These are phyloP conservation scores for Norana najaformis DNA, from an alignment of 2,888 invertebrate genomes.

Conservation along the genomic window DNA sequence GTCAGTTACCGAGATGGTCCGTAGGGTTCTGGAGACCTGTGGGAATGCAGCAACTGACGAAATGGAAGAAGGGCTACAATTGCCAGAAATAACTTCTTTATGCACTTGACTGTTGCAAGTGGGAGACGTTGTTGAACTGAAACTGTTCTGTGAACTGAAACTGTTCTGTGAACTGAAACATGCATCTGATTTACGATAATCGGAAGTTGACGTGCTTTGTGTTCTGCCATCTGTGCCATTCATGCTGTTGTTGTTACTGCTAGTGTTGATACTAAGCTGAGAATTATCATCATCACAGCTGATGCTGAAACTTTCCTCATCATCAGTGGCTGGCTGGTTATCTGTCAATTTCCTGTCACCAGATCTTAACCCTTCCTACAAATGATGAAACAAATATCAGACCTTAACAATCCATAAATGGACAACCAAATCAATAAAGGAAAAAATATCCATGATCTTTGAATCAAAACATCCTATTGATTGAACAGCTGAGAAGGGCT, in stretches of 20 bases:
- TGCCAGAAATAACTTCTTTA: neutral
- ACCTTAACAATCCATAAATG: neutral
- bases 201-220: neutral
- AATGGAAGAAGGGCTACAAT: neutral
- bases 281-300: conserved; percentile 10
- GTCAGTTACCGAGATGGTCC: neutral
- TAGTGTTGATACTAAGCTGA: neutral
- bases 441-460: neutral
- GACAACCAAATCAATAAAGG: neutral
- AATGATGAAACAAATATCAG: neutral
- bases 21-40: conserved; percentile 2
- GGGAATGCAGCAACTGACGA: neutral
- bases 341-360: neutral
- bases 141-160: neutral
- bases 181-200: neutral
- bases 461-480: neutral
- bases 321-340: conserved; percentile 3
- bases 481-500: neutral
- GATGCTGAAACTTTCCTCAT: conserved; percentile 20
- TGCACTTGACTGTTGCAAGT: neutral
- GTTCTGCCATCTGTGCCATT: neutral
- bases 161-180: neutral
- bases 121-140: conserved; percentile 7
- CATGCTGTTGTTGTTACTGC: neutral
- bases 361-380: neutral